Percentiles rank a stretch among this genome's conserved stretches.
Conservation (phyloP, 2,797 vertebrate species). For the Danio jaintianensis region DNA sequence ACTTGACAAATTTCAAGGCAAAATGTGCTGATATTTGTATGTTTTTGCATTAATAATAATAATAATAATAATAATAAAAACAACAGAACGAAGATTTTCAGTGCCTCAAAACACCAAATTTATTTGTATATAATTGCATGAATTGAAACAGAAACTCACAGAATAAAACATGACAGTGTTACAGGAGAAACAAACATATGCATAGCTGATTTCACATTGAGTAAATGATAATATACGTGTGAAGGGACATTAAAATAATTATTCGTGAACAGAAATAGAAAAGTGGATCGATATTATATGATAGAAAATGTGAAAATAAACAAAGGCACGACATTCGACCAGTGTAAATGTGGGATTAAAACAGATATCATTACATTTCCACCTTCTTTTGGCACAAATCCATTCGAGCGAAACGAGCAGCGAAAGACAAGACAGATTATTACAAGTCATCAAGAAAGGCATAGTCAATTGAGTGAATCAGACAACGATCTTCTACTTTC, state of each 20-base stretch:
- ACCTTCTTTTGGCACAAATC: constrained; percentile 44
- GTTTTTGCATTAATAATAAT: neutral
- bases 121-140: constrained; percentile 55
- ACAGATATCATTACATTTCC: constrained; percentile 16
- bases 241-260: constrained; percentile 43
- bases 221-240: constrained; percentile 39
- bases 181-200: constrained; percentile 37
- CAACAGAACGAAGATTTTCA: neutral
- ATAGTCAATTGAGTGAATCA: constrained; percentile 27
- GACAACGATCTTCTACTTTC: constrained; percentile 14
- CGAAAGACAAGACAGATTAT: constrained; percentile 30
- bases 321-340: constrained; percentile 31
- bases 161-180: constrained; percentile 53
- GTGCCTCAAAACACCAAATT: constrained; percentile 49
- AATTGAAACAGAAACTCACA: constrained; percentile 43
- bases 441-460: constrained; percentile 49
- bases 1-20: neutral
- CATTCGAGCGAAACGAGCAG: constrained; percentile 11
- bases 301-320: constrained; percentile 35
- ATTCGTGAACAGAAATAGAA: constrained; percentile 22
- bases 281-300: neutral
- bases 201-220: constrained; percentile 56
- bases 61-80: neutral
- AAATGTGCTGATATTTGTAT: no score
- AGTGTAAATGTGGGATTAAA: constrained; percentile 50